These are phyloP conservation scores for Isotomurus palustris DNA, from an alignment of 2,888 invertebrate species.

Conservation along the genomic window DNA sequence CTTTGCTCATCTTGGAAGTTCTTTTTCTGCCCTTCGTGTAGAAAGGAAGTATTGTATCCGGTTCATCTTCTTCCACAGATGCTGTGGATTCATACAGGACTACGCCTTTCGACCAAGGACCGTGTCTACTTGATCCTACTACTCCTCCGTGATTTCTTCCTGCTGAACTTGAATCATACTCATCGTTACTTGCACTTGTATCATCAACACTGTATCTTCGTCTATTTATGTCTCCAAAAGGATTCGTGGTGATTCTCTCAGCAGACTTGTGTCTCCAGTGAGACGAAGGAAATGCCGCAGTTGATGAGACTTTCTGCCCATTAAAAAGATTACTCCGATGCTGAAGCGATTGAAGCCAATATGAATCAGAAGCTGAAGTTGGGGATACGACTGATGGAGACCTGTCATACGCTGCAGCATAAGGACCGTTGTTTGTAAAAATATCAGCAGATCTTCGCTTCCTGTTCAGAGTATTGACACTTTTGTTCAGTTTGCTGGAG, in stretches of 20 bases:
- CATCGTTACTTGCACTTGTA: constrained; percentile 6
- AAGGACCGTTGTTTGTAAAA: neutral
- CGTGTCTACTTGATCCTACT: neutral
- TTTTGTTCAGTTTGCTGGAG: too few species aligned
- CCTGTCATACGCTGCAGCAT: too few species aligned
- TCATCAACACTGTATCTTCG: neutral
- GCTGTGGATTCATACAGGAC: constrained; percentile 30
- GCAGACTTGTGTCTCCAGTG: constrained; percentile 8
- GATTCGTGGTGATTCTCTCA: neutral
- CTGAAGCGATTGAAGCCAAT: constrained; percentile 33
- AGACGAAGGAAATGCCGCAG: constrained; percentile 5
- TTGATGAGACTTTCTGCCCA: constrained; percentile 1
- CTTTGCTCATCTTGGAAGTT: neutral
- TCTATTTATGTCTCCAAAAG: neutral
- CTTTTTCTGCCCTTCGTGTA: constrained; percentile 3
- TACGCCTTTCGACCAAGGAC: constrained; percentile 17
- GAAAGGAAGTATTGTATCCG: constrained; percentile 9
- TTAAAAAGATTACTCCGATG: neutral
- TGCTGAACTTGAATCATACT: neutral
- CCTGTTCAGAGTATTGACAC: too few species aligned
- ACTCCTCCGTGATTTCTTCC: neutral
- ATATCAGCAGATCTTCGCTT: neutral
- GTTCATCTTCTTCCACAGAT: constrained; percentile 5
- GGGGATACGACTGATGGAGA: constrained; percentile 35
- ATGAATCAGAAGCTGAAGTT: constrained; percentile 41